phyloP scores from a whole-genome alignment of 2,797 vertebrate genomes.

The Acropternis orthonyx region DNA sequence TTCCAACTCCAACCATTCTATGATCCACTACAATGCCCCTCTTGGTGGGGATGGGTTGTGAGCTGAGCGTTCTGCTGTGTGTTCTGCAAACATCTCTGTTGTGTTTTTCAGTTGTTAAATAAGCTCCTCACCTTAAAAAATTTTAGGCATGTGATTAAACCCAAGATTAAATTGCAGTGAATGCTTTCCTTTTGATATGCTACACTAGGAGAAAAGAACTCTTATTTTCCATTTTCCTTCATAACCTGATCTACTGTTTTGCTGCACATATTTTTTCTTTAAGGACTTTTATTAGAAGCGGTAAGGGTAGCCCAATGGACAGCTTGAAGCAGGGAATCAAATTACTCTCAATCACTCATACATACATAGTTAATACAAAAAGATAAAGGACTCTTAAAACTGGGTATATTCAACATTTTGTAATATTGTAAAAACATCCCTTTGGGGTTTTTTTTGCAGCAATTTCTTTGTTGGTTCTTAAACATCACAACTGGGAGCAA shows the following conservation, averaged over 20 bases:
- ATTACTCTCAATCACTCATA: neutral
- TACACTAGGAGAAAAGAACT: neutral
- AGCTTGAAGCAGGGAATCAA: neutral
- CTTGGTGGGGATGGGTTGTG: neutral
- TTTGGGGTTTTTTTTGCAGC: neutral
- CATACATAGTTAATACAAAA: neutral
- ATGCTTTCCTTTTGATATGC: accelerated
- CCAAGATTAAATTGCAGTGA: neutral
- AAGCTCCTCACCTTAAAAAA: neutral
- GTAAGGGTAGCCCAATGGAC: neutral
- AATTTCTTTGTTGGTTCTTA: neutral
- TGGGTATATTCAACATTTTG: accelerated
- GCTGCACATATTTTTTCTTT: neutral
- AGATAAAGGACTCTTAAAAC: neutral
- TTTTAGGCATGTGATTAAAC: neutral
- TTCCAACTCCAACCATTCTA: neutral
- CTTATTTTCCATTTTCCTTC: accelerated
- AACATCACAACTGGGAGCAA: neutral
- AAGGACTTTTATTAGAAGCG: neutral
- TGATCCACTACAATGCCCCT: neutral
- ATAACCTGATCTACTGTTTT: neutral
- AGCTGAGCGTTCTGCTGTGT: neutral
- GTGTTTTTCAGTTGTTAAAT: neutral
- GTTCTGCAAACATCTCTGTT: neutral
- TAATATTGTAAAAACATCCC: neutral